Percentiles rank a stretch among this genome's conserved stretches.
Evolutionary conservation across 2,888 invertebrate species (phyloP).

Genomic region (Trichogramma evanescens): DNA sequence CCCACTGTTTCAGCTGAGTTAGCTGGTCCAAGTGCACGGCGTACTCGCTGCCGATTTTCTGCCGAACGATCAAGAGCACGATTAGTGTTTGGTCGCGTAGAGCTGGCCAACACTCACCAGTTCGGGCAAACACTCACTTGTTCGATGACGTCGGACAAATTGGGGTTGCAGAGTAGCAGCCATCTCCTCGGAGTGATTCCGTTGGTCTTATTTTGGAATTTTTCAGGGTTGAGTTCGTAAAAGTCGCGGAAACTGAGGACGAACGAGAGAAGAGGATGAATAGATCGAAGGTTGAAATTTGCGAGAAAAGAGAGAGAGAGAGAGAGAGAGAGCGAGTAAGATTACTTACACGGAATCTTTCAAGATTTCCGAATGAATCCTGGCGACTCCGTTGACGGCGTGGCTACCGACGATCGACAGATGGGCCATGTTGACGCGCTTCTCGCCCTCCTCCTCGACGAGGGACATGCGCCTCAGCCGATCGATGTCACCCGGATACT

Average conservation of each 20-base stretch:
- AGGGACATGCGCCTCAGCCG: constrained; percentile 84
- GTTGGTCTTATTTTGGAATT: constrained; percentile 99
- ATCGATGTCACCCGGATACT: constrained; percentile 76
- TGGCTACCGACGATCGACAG: constrained; percentile 93
- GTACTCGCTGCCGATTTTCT: constrained; percentile 97
- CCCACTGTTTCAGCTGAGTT: constrained; percentile 72
- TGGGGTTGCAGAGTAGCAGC: constrained; percentile 95
- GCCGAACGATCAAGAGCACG: constrained; percentile 1
- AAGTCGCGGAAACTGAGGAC: constrained; percentile 77
- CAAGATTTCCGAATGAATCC: constrained; percentile 94
- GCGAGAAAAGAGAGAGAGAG: neutral
- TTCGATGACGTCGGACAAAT: constrained; percentile 87
- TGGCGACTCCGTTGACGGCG: constrained; percentile 95
- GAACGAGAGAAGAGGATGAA: neutral
- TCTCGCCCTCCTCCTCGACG: constrained; percentile 92
- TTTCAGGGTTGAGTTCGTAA: constrained; percentile 87
- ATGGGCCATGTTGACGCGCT: constrained; percentile 97
- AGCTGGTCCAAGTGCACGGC: constrained; percentile 85
- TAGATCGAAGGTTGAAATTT: neutral
- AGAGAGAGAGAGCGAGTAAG: neutral
- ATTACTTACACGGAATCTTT: constrained; percentile 70
- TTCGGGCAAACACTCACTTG: constrained; percentile 52
- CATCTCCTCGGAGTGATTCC: constrained; percentile 98
- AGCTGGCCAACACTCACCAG: too few species aligned
- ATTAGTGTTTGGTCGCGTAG: neutral